Evolutionary conservation across 2,113 vertebrate species (phyloP).

Genomic region (Onychostoma macrolepis): DNA sequence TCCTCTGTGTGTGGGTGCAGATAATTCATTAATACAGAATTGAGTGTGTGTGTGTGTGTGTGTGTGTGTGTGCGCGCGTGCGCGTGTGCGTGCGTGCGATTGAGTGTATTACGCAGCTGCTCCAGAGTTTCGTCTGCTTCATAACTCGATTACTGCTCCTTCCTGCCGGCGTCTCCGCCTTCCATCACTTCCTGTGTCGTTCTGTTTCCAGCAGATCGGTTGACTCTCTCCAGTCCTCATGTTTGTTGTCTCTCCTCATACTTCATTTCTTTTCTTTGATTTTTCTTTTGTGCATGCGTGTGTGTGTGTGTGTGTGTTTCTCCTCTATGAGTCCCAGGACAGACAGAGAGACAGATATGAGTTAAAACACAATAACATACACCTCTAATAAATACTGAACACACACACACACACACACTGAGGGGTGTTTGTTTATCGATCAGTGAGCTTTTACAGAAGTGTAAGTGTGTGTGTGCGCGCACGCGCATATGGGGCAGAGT

Average conservation of each 20-base stretch:
- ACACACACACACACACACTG: conserved; percentile 71
- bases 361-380: conserved; percentile 80
- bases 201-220: conserved; percentile 36
- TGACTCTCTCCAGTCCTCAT: conserved; percentile 37
- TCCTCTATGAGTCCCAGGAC: conserved; percentile 59
- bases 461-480: conserved; percentile 8
- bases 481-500: neutral
- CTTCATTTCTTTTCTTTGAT: conserved; percentile 46
- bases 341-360: conserved; percentile 68
- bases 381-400: conserved; percentile 31
- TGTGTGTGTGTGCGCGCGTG: conserved; percentile 50
- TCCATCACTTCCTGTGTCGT: conserved; percentile 52
- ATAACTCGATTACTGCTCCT: conserved; percentile 82
- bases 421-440: conserved; percentile 75
- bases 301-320: conserved; percentile 9
- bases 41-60: neutral
- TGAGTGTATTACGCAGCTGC: conserved; percentile 69
- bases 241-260: conserved; percentile 36
- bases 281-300: conserved; percentile 6
- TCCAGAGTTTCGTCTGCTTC: conserved; percentile 69
- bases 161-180: conserved; percentile 60
- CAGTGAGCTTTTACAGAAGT: conserved; percentile 31
- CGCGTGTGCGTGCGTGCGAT: conserved; percentile 58
- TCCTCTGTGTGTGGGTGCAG: neutral
- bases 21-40: neutral